These are phyloP conservation scores for Planiliza haematocheilus DNA, from an alignment of 2,113 vertebrate species.

Conservation along the genomic window DNA sequence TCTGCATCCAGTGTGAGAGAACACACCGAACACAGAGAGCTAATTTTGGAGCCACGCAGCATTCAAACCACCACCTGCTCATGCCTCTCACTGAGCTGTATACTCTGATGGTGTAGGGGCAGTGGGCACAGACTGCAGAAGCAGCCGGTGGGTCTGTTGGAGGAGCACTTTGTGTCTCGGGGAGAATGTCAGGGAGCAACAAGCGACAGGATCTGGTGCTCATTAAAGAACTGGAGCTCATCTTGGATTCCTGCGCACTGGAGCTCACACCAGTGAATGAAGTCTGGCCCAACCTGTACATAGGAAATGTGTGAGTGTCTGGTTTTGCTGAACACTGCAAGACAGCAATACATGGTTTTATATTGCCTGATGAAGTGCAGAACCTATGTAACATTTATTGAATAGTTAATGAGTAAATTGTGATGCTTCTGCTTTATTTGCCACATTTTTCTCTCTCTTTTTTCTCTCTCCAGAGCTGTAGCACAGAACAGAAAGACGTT, in stretches of 20 bases:
- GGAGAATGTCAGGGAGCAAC: constrained; percentile 72
- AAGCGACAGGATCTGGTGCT: constrained; percentile 63
- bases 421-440: neutral
- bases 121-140: constrained; percentile 15
- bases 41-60: constrained; percentile 68
- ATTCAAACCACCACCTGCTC: constrained; percentile 70
- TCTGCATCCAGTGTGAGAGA: constrained; percentile 36
- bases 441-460: neutral
- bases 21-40: constrained; percentile 50
- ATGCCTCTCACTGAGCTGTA: constrained; percentile 60
- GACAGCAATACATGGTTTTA: neutral
- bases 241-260: constrained; percentile 83
- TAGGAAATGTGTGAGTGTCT: constrained; percentile 85
- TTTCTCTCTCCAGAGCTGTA: constrained; percentile 72
- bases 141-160: constrained; percentile 30
- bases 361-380: neutral
- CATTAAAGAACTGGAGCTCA: constrained; percentile 73
- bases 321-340: constrained; percentile 8
- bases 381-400: neutral
- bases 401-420: neutral
- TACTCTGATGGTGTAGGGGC: constrained; percentile 25
- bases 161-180: constrained; percentile 16
- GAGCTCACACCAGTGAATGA: constrained; percentile 84
- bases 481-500: constrained; percentile 82
- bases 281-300: constrained; percentile 85